Conservation (phyloP, 2,113 vertebrate genomes). For the Sebastes fasciatus region DNA sequence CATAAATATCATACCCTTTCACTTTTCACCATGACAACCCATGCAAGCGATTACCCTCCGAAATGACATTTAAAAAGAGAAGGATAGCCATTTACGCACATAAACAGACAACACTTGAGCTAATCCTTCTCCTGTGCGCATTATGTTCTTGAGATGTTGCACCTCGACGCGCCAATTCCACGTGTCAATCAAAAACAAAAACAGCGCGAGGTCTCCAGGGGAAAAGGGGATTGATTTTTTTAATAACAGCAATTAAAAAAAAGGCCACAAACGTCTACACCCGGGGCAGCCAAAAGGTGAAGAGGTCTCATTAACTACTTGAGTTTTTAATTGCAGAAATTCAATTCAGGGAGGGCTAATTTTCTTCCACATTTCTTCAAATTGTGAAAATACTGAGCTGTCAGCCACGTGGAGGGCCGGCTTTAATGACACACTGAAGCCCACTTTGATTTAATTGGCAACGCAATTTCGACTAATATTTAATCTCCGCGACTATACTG, state of each 20-base stretch:
- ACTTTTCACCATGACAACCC: constrained; percentile 84
- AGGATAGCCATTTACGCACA: constrained; percentile 76
- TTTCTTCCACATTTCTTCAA: constrained; percentile 84
- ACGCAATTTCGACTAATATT: constrained; percentile 48
- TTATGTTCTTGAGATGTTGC: constrained; percentile 75
- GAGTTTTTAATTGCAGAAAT: constrained; percentile 86
- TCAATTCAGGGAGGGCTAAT: constrained; percentile 76
- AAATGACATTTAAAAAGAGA: constrained; percentile 77
- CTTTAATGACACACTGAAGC: constrained; percentile 40
- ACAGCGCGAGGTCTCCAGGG: constrained; percentile 69
- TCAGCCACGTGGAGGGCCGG: constrained; percentile 56
- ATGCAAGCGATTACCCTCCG: constrained; percentile 67
- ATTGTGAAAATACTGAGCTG: constrained; percentile 81
- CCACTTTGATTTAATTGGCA: constrained; percentile 51
- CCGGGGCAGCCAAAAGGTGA: constrained; percentile 84
- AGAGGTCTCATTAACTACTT: constrained; percentile 90
- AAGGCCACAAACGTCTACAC: constrained; percentile 77
- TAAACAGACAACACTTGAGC: constrained; percentile 79
- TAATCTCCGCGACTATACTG: neutral
- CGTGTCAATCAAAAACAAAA: constrained; percentile 82
- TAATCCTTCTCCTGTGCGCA: constrained; percentile 72
- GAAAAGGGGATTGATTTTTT: constrained; percentile 85
- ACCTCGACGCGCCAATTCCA: constrained; percentile 74
- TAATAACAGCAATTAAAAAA: constrained; percentile 90
- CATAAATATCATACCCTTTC: constrained; percentile 81